A percentile compares a stretch with the other conserved stretches of the same genome.
phyloP scores from a whole-genome alignment of 2,797 vertebrate species.

The Catharus ustulatus region DNA sequence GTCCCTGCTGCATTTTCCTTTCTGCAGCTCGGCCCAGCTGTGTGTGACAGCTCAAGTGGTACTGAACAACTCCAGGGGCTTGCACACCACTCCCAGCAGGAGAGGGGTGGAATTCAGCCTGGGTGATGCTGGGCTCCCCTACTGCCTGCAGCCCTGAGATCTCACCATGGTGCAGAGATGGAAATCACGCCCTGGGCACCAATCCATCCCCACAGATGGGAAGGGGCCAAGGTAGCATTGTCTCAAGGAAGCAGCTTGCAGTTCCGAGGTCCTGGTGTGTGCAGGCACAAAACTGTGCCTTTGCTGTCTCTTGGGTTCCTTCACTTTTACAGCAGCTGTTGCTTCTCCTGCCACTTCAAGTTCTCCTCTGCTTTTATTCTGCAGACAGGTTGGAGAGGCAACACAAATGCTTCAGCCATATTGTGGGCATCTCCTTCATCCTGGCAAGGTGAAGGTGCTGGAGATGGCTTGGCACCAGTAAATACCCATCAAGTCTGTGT shows the following conservation, averaged over 20 bases:
- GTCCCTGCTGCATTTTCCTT: neutral
- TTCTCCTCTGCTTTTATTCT: neutral
- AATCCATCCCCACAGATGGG: fast-evolving
- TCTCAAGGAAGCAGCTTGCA: neutral
- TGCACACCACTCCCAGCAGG: neutral
- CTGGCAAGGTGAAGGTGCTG: neutral
- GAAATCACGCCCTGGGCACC: neutral
- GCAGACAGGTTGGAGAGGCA: neutral
- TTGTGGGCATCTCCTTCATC: neutral
- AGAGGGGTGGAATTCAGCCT: neutral
- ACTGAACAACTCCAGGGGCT: neutral
- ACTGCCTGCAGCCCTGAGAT: neutral
- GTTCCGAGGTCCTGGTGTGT: neutral
- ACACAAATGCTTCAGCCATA: neutral
- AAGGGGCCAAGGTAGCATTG: too few species aligned
- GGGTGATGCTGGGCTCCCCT: fast-evolving
- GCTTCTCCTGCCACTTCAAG: neutral
- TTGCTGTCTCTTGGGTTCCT: neutral
- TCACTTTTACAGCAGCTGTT: neutral
- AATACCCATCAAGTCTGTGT: neutral
- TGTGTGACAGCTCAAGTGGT: neutral
- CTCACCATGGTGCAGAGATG: fast-evolving
- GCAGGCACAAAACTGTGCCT: neutral
- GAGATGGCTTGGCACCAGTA: neutral
- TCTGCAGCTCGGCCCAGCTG: neutral